Evolutionary conservation across 2,113 vertebrate species (phyloP), one percentile per base, ranked within the genome.

Genomic region (Thermophis baileyi): DNA sequence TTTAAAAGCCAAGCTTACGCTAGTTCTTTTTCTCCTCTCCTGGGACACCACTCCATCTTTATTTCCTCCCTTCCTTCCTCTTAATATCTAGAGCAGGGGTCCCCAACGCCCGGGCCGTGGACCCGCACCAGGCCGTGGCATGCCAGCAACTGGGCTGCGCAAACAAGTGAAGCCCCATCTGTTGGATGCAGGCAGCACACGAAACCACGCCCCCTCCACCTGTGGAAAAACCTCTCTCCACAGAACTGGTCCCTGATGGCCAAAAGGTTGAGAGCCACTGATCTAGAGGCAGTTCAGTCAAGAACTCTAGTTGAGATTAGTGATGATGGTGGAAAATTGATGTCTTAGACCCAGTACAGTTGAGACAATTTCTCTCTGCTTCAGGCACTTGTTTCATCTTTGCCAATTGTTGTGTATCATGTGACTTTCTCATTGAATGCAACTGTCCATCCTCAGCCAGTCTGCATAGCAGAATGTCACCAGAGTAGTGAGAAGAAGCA

Each of bases 91-190:
- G 60, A 63, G 25, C 55, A 60, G 55, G 3, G 24, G 3, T 10
- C 25, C 9, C 55, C 24, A 25, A 27, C 3, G 1, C 22, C 24
- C 8, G 1, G 55, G 25, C 55, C 2, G 3, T 57, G 25, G 55
- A 60, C 25, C 1, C 2, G 55, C 24, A 25, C 8, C 3, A 0
- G 24, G 0, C 1, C 20, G 0, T 1, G 7, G 24, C 24, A 27
- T 57, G 24, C 55, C 55, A 27, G 24, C 24, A 57, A 57, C 8
- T 1, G 1, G 55, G 27, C 55, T 3, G 3, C 8, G 1, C 55
- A 60, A 27, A 60, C 55, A 60, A 60, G 24, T 2, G 25, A 60
- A 60, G 55, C 25, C 9, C 25, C 55, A 60, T 27, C 55, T 0
- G 3, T 3, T 0, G 8, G 24, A 60, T 25, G 25, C 55, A 60